Evolutionary conservation across 2,113 vertebrate species (phyloP), one percentile per base, ranked within the genome.

Genomic region (Varanus komodoensis): DNA sequence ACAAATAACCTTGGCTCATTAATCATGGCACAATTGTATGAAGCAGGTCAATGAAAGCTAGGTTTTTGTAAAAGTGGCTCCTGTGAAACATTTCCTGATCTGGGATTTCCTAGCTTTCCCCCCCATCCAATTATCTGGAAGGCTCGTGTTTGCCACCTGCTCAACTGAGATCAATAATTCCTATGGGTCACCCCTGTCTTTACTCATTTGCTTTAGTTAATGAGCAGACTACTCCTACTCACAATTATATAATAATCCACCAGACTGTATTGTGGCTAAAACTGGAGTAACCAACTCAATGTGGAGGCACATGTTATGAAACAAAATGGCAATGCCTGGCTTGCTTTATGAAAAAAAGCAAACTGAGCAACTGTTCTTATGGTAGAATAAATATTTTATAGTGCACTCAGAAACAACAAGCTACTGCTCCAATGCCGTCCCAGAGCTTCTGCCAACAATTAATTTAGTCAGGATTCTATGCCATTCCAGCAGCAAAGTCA

Each of bases 211-310:
- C 12, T n/a, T n/a, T 77, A 75, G 32, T 77, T 77, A 77, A 38
- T 44, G 73, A 77, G 52, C 23, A 77, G 25, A 19, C 54, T 8
- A 61, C 34, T 61, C 23, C 52, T 15, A 27, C 61, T 61, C 23
- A 25, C n/a, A 61, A 7, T 23, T 75, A 74, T 54, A 12, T 61
- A 75, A 87, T 61, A 87, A 77, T 44, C 54, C n/a, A 77, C 85
- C 85, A 87, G 52, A 87, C 23, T 87, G 85, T 87, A 77, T 77
- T 87, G 54, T 87, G 85, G 54, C 73, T 87, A 77, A 87, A 77
- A 87, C 27, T 25, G 57, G 77, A 87, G n/a, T 44, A 87, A 87
- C 73, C 54, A 44, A n/a, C n/a, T 77, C 48, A 4, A 25, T 27
- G 52, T 4, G 19, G 52, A 77, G 73, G 85, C 73, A 87, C 61